A percentile compares a stretch with the other conserved stretches of the same genome.
Conservation (phyloP, 2,888 invertebrate genomes). For the Leptopilina syphax region DNA sequence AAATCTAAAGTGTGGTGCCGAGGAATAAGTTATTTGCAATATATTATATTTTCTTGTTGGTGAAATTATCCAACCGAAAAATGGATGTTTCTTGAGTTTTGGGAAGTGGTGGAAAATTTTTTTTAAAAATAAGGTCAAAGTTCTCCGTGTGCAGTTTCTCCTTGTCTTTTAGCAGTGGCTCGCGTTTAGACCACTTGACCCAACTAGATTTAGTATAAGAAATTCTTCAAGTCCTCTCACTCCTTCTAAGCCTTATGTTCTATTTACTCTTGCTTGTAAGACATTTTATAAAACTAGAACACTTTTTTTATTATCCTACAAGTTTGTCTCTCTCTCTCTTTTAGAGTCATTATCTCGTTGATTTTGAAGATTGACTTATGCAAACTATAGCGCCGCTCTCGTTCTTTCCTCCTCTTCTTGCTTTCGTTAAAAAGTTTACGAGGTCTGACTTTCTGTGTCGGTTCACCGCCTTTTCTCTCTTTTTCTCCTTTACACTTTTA, state of each 20-base stretch:
- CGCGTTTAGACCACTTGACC: slow-evolving; percentile 18
- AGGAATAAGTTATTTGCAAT: no score
- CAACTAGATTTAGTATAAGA: slow-evolving; percentile 5
- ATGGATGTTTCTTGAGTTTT: background rate
- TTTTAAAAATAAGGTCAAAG: background rate
- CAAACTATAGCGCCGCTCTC: slow-evolving; percentile 29
- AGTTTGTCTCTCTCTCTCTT: background rate
- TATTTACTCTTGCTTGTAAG: slow-evolving; percentile 11
- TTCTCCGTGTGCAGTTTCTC: background rate
- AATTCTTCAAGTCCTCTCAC: slow-evolving; percentile 6
- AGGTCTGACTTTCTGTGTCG: slow-evolving; percentile 10
- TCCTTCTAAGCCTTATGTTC: background rate
- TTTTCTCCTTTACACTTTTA: slow-evolving; percentile 11
- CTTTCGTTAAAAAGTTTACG: slow-evolving; percentile 50
- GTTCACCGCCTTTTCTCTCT: slow-evolving; percentile 39
- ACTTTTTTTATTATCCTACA: slow-evolving; percentile 17
- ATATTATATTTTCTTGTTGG: no score
- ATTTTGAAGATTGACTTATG: slow-evolving; percentile 28
- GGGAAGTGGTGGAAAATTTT: background rate
- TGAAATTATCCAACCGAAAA: background rate
- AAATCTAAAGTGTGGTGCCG: no score
- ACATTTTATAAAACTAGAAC: slow-evolving; percentile 27
- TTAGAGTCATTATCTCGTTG: slow-evolving; percentile 24
- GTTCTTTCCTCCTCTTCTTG: slow-evolving; percentile 28
- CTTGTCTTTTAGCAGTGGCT: background rate